These are phyloP conservation scores for Acrocera orbiculus DNA, from an alignment of 2,888 invertebrate genomes.

Conservation along the genomic window DNA sequence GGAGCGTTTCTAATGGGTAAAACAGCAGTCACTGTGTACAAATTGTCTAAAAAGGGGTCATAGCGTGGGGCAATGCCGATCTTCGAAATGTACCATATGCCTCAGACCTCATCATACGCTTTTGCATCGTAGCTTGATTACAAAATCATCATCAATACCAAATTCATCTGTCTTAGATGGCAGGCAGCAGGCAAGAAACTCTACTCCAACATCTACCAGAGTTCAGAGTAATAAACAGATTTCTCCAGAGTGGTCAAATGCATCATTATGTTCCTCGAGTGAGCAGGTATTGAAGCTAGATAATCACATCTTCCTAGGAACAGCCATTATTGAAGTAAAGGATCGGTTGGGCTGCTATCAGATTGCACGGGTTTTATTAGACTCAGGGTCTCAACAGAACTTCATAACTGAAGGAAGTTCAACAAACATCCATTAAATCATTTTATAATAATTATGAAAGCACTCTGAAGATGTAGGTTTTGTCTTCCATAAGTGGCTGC, in stretches of 20 bases:
- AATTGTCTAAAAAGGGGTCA: not conserved
- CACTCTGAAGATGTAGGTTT: no score
- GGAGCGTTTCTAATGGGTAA: not conserved
- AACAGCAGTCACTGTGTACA: not conserved
- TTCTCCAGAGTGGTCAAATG: no score
- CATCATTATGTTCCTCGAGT: no score
- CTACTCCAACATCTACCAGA: no score
- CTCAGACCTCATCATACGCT: constrained; percentile 1
- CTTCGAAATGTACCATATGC: not conserved
- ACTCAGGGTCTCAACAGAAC: constrained; percentile 2
- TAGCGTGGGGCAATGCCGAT: not conserved
- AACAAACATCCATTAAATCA: no score
- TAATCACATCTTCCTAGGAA: not conserved
- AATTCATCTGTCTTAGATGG: not conserved
- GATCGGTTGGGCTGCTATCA: not conserved
- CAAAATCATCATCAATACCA: no score
- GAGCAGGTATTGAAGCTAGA: not conserved
- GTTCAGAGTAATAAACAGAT: no score
- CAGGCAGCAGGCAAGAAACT: no score
- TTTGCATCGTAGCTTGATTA: not conserved
- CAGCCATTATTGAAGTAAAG: not conserved
- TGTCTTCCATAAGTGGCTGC: no score
- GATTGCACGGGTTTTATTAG: not conserved
- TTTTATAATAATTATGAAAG: no score
- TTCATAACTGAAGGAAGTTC: constrained; percentile 2